phyloP scores from a whole-genome alignment of 2,797 vertebrate species.

The Cryptoprocta ferox region DNA sequence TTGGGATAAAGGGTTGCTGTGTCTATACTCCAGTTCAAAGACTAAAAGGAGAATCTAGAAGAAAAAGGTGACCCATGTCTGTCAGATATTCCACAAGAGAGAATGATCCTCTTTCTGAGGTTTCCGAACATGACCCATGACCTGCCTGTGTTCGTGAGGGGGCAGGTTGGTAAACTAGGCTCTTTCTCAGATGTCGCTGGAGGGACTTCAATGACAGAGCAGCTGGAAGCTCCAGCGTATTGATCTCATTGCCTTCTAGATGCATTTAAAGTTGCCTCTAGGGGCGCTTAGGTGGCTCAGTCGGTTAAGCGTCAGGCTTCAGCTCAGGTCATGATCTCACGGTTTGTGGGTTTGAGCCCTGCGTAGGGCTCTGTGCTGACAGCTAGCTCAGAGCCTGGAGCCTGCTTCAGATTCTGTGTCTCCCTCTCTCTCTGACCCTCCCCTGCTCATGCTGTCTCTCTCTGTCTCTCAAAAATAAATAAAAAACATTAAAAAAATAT shows the following conservation, averaged over 20 bases:
- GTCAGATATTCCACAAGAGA: not conserved
- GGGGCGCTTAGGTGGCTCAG: too few species aligned
- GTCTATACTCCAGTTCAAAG: not conserved
- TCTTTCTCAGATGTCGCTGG: not conserved
- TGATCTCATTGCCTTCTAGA: conserved; percentile 18
- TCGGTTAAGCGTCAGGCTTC: too few species aligned
- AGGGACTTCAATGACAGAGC: not conserved
- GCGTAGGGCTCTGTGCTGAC: too few species aligned
- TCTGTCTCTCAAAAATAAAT: too few species aligned
- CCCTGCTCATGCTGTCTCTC: too few species aligned
- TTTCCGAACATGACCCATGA: not conserved
- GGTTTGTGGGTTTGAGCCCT: too few species aligned
- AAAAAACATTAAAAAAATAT: too few species aligned
- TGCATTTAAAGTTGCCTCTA: conserved; percentile 5
- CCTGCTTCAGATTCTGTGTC: too few species aligned
- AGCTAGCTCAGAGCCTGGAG: too few species aligned
- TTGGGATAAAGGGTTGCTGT: not conserved
- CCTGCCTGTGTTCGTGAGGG: too few species aligned
- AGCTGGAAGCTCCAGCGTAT: not conserved
- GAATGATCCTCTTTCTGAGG: not conserved
- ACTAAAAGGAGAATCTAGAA: not conserved
- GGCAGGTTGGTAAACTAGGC: not conserved
- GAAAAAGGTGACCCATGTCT: not conserved
- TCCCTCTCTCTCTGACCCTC: too few species aligned
- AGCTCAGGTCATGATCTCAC: too few species aligned